Evolutionary conservation across 2,797 vertebrate species (phyloP), one percentile per base, ranked within the genome.

Genomic region (Gallinago stenura): DNA sequence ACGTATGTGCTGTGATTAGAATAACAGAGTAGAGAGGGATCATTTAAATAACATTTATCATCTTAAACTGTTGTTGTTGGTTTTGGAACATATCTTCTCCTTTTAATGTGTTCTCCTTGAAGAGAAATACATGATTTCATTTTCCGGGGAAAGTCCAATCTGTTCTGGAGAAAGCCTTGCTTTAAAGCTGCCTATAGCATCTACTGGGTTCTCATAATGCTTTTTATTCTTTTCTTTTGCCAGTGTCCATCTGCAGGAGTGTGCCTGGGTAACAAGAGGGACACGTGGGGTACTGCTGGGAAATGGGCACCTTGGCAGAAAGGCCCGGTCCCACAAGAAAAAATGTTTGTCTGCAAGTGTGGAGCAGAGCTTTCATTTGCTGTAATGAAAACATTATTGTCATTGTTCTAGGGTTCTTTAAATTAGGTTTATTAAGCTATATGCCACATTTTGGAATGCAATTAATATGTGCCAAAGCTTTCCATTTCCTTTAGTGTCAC

Each of bases 341-440:
- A 85, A 65, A 4, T 48, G 37, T 93, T 95, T 90, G 72, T 89
- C 66, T 53, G 22, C 65, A 92, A 94, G 22, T 45, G 26, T n/a
- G 18, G 21, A 87, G 37, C 87, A 43, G 71, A 78, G 57, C 66
- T 94, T 89, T 92, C 26, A 10, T 87, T 95, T 92, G 26, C 43
- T 84, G 72, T 92, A 96, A 92, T 96, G 94, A 81, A 95, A 95
- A 93, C 76, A 73, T 82, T 78, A 94, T 93, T 58, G 35, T 56
- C 83, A 80, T 28, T 43, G 73, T 88, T 91, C 81, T 60, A 53
- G 41, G 46, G 79, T 87, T 84, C 71, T 85, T 87, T 87, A 94
- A 94, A 80, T 85, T 51, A 87, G 60, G 72, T 77, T 92, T 91
- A 46, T 91, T 92, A 90, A 93, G 61, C 78, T 48, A 41, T 51